Evolutionary conservation across 2,888 invertebrate species (phyloP), one percentile per base, ranked within the genome.

Genomic region (Drosophila monieri): DNA sequence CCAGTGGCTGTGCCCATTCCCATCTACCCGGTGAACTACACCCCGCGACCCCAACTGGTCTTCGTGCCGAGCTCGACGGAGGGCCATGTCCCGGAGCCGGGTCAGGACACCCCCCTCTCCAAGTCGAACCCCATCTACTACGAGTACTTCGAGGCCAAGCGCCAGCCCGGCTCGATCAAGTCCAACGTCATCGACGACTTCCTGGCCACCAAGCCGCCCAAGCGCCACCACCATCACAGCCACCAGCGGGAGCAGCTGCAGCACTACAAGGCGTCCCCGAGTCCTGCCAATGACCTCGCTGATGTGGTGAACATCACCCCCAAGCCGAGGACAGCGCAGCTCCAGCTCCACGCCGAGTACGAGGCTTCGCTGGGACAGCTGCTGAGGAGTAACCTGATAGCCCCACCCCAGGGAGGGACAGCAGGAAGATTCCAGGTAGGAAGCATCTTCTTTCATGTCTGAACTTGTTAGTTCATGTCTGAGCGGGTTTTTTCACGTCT

Each of bases 271-370:
- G 2, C 75, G 1, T 41, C 89, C 59, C 46, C 89, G 54, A 65
- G 90, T 78, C 56, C 80, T 49, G 35, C 77, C 66, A 85, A 80
- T 18, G 81, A 85, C 12, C 88, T 90, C 18, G 88, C 91, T 2
- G 81, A 85, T 14, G 88, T 90, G 21, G 88, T 92, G 2, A 90
- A 89, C 54, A 92, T 93, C 9, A 93, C 94, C 21, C 93, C 94
- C 10, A 91, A 93, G 25, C 94, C 94, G 1, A 92, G 93, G 54
- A 60, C 59, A 1, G 67, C 60, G 0, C 80, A 78, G 21, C 32
- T 81, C 54, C 73, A 77, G 48, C 46, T 70, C 10, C 73, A 52
- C 23, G 70, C 77, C 1, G 81, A 85, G 30, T 88, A 79, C 32
- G 85, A 81, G 18, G 75, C 86, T 1, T 66, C 85, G 0, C 32